phyloP scores from a whole-genome alignment of 1,140 invertebrate genomes.

The Magallana angulata region DNA sequence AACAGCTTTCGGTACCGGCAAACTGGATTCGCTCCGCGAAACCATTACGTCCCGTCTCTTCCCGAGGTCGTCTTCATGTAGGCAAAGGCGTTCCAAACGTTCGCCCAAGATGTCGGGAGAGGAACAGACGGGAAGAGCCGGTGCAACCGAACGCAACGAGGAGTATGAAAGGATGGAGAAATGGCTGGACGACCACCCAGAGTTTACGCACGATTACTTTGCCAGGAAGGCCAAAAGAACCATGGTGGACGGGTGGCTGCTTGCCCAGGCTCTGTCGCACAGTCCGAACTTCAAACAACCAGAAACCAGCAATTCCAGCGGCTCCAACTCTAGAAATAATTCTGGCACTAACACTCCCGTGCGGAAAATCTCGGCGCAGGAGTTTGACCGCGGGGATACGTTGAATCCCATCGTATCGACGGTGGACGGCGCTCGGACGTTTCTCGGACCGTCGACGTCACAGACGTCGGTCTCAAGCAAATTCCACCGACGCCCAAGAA shows the following conservation, averaged over 20 bases:
- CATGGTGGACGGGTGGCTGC: slow-evolving; percentile 93
- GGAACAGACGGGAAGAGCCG: slow-evolving; percentile 40
- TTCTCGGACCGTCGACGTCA: slow-evolving; percentile 82
- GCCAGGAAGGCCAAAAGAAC: slow-evolving; percentile 94
- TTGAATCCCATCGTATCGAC: slow-evolving; percentile 93
- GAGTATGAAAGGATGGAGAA: slow-evolving; percentile 76
- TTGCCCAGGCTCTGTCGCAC: slow-evolving; percentile 87
- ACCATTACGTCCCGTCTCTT: slow-evolving; percentile 54
- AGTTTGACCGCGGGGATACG: slow-evolving; percentile 94
- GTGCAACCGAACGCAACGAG: slow-evolving; percentile 55
- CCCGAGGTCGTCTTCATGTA: slow-evolving; percentile 51
- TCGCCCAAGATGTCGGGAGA: slow-evolving; percentile 52
- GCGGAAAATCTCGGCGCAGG: slow-evolving; percentile 96
- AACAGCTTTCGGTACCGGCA: slow-evolving; percentile 50
- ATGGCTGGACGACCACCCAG: slow-evolving; percentile 97
- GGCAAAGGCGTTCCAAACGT: slow-evolving; percentile 44
- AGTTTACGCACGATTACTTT: slow-evolving; percentile 97
- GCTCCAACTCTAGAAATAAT: slow-evolving; percentile 76
- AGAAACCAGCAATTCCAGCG: slow-evolving; percentile 79
- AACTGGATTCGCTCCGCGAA: slow-evolving; percentile 69
- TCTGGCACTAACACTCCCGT: slow-evolving; percentile 85
- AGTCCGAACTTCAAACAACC: slow-evolving; percentile 79
- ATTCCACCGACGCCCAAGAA: slow-evolving; percentile 79
- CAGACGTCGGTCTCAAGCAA: slow-evolving; percentile 62
- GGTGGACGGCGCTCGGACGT: slow-evolving; percentile 93